Percentiles rank a stretch among this genome's conserved stretches.
These are phyloP conservation scores for Lepus timidus DNA, from an alignment of 2,113 vertebrate species.

Conservation along the genomic window DNA sequence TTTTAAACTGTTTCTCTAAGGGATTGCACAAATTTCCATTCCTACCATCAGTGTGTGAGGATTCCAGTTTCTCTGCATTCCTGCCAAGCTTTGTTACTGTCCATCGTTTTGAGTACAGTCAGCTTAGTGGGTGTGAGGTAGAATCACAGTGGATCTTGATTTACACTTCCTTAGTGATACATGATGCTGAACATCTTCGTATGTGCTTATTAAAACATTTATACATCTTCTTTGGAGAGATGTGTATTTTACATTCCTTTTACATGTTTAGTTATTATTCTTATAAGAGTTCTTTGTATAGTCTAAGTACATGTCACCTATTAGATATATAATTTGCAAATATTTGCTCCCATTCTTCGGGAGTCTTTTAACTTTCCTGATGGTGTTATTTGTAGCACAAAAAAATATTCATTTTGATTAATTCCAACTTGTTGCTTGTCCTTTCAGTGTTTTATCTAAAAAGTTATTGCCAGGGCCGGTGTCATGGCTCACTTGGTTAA, in stretches of 20 bases:
- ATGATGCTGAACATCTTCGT: neutral
- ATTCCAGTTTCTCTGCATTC: neutral
- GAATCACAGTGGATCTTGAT: neutral
- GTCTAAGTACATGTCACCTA: neutral
- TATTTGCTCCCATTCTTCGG: neutral
- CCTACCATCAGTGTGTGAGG: neutral
- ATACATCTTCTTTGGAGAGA: neutral
- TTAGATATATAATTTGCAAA: conserved; percentile 1
- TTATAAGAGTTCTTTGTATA: conserved; percentile 26
- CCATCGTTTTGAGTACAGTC: neutral
- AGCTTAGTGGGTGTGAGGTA: conserved; percentile 1
- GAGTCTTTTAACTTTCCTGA: neutral
- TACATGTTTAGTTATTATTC: neutral
- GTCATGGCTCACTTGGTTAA: too few species aligned
- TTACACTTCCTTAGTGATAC: neutral
- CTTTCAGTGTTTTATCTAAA: conserved; percentile 14
- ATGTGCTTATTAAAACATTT: conserved; percentile 5
- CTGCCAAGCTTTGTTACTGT: neutral
- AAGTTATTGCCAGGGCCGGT: neutral
- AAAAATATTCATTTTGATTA: conserved; percentile 37
- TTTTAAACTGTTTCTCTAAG: neutral
- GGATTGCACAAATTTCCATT: neutral
- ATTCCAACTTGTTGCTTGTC: neutral
- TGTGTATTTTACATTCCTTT: neutral
- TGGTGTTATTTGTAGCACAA: conserved; percentile 16